These are phyloP conservation scores for Drosophila infuscata DNA, from an alignment of 2,888 invertebrate species.

Conservation along the genomic window DNA sequence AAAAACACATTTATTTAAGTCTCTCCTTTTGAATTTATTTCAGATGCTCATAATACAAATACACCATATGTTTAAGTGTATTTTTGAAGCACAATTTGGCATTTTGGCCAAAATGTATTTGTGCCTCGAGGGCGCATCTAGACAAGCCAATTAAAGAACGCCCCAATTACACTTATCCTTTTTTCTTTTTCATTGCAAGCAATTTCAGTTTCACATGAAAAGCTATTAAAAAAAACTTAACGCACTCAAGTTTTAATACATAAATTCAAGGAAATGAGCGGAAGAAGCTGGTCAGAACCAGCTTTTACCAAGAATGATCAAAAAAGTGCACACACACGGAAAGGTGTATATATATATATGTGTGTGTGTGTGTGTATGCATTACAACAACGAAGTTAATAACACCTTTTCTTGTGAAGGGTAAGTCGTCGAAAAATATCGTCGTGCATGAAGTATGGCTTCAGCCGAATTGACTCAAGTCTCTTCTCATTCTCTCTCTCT, in stretches of 20 bases:
- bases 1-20: not conserved
- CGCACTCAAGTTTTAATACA: slow-evolving; percentile 73
- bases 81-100: slow-evolving; percentile 48
- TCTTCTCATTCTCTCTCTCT: slow-evolving; percentile 7
- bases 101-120: slow-evolving; percentile 35
- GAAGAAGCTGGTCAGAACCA: slow-evolving; percentile 79
- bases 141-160: slow-evolving; percentile 61
- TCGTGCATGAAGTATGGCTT: slow-evolving; percentile 66
- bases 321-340: slow-evolving; percentile 65
- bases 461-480: slow-evolving; percentile 58
- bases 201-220: slow-evolving; percentile 76
- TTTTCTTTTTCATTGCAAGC: slow-evolving; percentile 40
- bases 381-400: slow-evolving; percentile 73
- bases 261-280: slow-evolving; percentile 77
- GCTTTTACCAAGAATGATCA: slow-evolving; percentile 77
- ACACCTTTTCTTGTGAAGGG: slow-evolving; percentile 79
- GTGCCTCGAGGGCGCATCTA: slow-evolving; percentile 38
- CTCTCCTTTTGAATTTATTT: not conserved
- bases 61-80: not conserved
- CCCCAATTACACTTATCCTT: slow-evolving; percentile 71
- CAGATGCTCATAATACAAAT: slow-evolving; percentile 13
- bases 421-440: slow-evolving; percentile 56
- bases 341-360: not conserved
- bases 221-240: slow-evolving; percentile 69
- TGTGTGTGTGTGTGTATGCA: slow-evolving; percentile 18